Percentiles rank a stretch among this genome's conserved stretches.
phyloP scores from a whole-genome alignment of 2,797 vertebrate species.

The Syngnathus rostellatus region DNA sequence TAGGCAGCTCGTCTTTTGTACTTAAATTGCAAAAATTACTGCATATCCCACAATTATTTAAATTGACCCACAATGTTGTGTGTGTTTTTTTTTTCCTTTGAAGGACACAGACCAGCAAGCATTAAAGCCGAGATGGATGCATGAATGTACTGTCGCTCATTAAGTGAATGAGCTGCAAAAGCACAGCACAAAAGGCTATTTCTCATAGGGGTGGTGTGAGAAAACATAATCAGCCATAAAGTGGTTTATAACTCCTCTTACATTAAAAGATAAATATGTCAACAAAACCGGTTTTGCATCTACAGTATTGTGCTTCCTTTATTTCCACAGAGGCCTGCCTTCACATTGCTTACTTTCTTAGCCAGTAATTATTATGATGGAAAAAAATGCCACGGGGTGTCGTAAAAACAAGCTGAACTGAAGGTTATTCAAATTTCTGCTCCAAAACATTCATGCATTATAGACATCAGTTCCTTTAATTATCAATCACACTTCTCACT shows the following conservation, averaged over 20 bases:
- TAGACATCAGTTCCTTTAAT: not conserved
- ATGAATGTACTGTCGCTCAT: slow-evolving; percentile 22
- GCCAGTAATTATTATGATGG: not conserved
- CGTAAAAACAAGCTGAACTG: slow-evolving; percentile 1
- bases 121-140: slow-evolving; percentile 17
- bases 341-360: slow-evolving; percentile 8
- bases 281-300: slow-evolving; percentile 30
- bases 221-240: slow-evolving; percentile 45
- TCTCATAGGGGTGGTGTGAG: slow-evolving; percentile 29
- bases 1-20: too few species aligned
- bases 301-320: slow-evolving; percentile 13
- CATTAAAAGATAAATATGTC: slow-evolving; percentile 38
- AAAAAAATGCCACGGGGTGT: slow-evolving; percentile 1
- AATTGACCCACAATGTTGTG: not conserved
- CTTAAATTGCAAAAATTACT: too few species aligned
- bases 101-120: slow-evolving; percentile 13
- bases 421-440: slow-evolving; percentile 1
- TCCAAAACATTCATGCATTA: not conserved
- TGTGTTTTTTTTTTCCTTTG: not conserved
- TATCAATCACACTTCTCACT: not conserved
- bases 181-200: slow-evolving; percentile 21
- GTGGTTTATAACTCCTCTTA: slow-evolving; percentile 45
- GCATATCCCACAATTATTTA: too few species aligned
- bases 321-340: slow-evolving; percentile 17
- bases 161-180: slow-evolving; percentile 37